Percentiles rank a stretch among this genome's conserved stretches.
These are phyloP conservation scores for Phengaris arion DNA, from an alignment of 2,888 invertebrate genomes.

Conservation along the genomic window DNA sequence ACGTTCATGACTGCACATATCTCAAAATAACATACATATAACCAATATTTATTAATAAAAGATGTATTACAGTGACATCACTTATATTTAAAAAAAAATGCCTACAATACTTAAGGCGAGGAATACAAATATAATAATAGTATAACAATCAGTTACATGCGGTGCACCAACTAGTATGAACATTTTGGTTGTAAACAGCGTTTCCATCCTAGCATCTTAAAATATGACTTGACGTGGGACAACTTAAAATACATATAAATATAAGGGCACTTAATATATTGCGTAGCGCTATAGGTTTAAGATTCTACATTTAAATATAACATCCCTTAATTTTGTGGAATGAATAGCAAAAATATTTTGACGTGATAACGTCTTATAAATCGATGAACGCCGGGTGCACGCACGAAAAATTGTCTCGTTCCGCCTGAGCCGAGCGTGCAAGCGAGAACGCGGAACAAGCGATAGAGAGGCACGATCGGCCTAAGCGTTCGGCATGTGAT, in stretches of 20 bases:
- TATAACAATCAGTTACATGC: constrained; percentile 26
- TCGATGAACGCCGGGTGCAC: no score
- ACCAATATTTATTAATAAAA: neutral
- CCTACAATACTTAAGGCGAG: constrained; percentile 20
- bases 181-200: neutral
- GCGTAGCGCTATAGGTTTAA: constrained; percentile 6
- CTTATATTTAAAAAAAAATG: constrained; percentile 25
- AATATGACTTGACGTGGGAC: constrained; percentile 16
- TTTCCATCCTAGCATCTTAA: neutral
- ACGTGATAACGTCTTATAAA: no score
- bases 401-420: no score
- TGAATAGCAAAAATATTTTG: no score
- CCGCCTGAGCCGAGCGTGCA: no score
- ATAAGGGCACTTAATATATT: constrained; percentile 17
- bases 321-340: no score
- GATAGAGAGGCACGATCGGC: no score
- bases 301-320: neutral
- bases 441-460: no score
- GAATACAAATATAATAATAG: constrained; percentile 26
- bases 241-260: neutral
- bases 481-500: no score
- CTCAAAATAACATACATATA: no score
- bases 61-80: constrained; percentile 13
- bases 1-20: no score
- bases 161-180: neutral